Conservation (phyloP, 1,140 invertebrate species). For the Lethrus apterus region DNA sequence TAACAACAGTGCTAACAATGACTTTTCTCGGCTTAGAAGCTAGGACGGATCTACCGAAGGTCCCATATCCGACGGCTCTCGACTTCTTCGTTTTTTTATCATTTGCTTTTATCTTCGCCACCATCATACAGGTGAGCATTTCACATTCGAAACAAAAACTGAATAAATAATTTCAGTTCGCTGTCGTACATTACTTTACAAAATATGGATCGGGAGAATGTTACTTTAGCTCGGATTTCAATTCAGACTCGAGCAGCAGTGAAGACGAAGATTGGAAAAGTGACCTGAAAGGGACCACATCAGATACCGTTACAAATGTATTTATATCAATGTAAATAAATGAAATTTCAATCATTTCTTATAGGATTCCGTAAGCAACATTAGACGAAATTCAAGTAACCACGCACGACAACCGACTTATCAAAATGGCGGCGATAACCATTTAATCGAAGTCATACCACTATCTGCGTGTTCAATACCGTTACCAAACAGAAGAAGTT, state of each 20-base stretch:
- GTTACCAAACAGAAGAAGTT: slow-evolving; percentile 25
- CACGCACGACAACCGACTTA: slow-evolving; percentile 2
- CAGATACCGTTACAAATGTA: slow-evolving; percentile 24
- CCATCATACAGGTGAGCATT: slow-evolving; percentile 61
- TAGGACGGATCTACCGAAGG: slow-evolving; percentile 77
- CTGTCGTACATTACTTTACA: slow-evolving; percentile 83
- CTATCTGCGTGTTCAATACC: slow-evolving; percentile 42
- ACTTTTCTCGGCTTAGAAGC: slow-evolving; percentile 81
- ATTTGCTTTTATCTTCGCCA: slow-evolving; percentile 81
- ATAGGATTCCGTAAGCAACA: no score
- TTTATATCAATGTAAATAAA: slow-evolving; percentile 6
- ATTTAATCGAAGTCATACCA: slow-evolving; percentile 45
- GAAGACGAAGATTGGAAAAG: slow-evolving; percentile 48
- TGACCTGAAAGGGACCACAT: slow-evolving; percentile 15
- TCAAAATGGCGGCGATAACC: slow-evolving; percentile 17
- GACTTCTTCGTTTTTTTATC: slow-evolving; percentile 84
- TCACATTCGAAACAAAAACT: slow-evolving; percentile 2
- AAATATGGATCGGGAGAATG: slow-evolving; percentile 83
- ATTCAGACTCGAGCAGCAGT: slow-evolving; percentile 51
- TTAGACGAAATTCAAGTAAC: not conserved
- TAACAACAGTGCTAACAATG: slow-evolving; percentile 83
- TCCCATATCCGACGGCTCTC: slow-evolving; percentile 78
- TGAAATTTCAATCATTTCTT: no score
- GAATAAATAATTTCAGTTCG: slow-evolving; percentile 51
- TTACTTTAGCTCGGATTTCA: slow-evolving; percentile 63